These are phyloP conservation scores for Glyphotaelius pellucidus DNA, from an alignment of 2,888 invertebrate genomes.

Conservation along the genomic window DNA sequence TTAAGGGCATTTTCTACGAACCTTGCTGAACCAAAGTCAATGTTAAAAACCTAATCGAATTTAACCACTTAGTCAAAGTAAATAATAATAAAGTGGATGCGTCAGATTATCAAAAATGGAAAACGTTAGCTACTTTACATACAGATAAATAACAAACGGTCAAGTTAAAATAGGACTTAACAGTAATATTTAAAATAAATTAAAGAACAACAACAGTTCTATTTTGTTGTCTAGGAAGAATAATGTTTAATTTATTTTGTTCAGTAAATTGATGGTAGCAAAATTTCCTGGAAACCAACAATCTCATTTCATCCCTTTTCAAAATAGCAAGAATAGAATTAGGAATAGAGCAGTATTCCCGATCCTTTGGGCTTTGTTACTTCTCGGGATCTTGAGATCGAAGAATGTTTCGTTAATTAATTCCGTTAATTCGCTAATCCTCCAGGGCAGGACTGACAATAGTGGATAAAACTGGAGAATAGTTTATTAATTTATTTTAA, in stretches of 20 bases:
- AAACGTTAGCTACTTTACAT: no score
- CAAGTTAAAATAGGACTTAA: no score
- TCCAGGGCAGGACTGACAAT: not conserved
- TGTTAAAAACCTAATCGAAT: no score
- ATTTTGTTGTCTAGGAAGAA: not conserved
- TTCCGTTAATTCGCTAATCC: not conserved
- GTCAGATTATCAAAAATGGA: no score
- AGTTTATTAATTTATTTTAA: not conserved
- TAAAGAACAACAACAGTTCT: not conserved
- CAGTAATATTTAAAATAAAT: not conserved
- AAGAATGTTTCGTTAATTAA: constrained; percentile 23
- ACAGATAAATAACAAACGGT: no score
- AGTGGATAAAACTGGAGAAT: not conserved
- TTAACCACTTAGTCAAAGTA: no score
- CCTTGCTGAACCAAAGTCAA: no score
- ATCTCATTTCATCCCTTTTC: not conserved
- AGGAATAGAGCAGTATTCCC: not conserved
- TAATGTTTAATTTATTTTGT: not conserved
- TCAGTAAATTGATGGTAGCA: not conserved
- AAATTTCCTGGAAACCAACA: not conserved
- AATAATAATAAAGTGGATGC: no score
- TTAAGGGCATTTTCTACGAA: no score
- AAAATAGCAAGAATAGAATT: not conserved
- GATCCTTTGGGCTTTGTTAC: constrained; percentile 36
- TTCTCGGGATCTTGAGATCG: not conserved